Evolutionary conservation across 2,113 vertebrate species (phyloP), one percentile per base, ranked within the genome.

Genomic region (Tinamus guttatus): DNA sequence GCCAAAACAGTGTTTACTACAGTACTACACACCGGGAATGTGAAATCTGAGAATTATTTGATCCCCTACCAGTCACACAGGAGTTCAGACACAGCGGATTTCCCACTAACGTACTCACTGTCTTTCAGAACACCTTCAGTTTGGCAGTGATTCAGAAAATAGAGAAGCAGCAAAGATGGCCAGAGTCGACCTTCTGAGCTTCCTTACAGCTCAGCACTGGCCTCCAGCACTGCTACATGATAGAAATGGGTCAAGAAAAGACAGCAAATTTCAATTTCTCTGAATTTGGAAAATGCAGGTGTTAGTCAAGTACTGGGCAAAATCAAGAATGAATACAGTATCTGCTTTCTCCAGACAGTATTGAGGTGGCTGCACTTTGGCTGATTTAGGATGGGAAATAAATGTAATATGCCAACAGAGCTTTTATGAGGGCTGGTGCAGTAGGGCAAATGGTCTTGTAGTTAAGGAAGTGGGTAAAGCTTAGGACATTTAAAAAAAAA

Each of bases 161-260:
- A 90, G 70, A 54, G 51, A 87, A 92, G 74, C 0, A 0, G 93
- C 93, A 90, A 67, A 74, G 52, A 49, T 6, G 80, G 85, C 64
- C 60, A 73, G 90, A 95, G 71, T 93, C 95, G 65, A 96, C 83
- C 70, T 94, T 67, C 47, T 96, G 87, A 97, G 95, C 94, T 92
- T 71, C 20, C 68, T 76, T 13, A 36, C 68, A 96, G 80, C 90
- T 95, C 94, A 86, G 11, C 7, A 45, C 40, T 60, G 34, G 65
- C 41, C 60, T 34, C 88, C 5, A 9, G 43, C 40, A 73, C 32
- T 76, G 62, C 83, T 54, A 63, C 36, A 25, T 49, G 65, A 83
- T 2, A 64, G 60, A 93, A 96, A 58, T 28, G n/a, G 83, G 76
- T 86, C 47, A 78, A 69, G 69, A 92, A 88, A 73, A 69, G 15